phyloP scores from a whole-genome alignment of 2,797 vertebrate genomes.

The Sebastes trivittatus region DNA sequence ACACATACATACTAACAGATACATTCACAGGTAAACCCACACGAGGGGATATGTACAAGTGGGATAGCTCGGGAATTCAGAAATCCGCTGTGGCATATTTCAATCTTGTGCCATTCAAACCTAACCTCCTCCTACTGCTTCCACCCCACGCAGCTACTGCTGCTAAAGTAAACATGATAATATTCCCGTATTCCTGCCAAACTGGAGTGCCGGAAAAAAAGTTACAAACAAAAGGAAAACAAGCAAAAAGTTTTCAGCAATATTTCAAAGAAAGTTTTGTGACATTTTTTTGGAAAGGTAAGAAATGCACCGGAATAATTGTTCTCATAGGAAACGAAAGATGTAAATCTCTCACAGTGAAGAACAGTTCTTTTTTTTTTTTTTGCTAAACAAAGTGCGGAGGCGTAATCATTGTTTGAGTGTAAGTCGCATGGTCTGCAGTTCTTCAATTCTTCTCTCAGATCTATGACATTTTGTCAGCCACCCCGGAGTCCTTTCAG shows the following conservation, averaged over 20 bases:
- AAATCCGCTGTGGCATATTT: constrained; percentile 49
- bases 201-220: constrained; percentile 14
- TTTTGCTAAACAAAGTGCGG: constrained; percentile 31
- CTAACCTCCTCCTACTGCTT: constrained; percentile 55
- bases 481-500: constrained; percentile 50
- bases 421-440: constrained; percentile 26
- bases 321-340: constrained; percentile 44
- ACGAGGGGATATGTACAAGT: constrained; percentile 26
- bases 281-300: constrained; percentile 36
- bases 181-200: constrained; percentile 26
- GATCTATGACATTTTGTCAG: constrained; percentile 69
- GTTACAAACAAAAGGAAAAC: constrained; percentile 39
- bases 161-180: constrained; percentile 40
- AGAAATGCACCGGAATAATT: constrained; percentile 19
- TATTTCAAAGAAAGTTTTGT: constrained; percentile 30
- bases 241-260: constrained; percentile 38
- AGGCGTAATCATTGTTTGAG: constrained; percentile 38
- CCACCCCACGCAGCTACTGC: constrained; percentile 23
- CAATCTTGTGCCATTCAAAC: constrained; percentile 51
- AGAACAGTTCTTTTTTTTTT: background rate
- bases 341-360: constrained; percentile 10
- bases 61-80: constrained; percentile 33
- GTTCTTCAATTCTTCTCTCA: constrained; percentile 14
- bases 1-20: constrained; percentile 54
- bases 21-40: constrained; percentile 55